Percentiles rank a stretch among this genome's conserved stretches.
These are phyloP conservation scores for Podargus strigoides DNA, from an alignment of 2,797 vertebrate species.

Conservation along the genomic window DNA sequence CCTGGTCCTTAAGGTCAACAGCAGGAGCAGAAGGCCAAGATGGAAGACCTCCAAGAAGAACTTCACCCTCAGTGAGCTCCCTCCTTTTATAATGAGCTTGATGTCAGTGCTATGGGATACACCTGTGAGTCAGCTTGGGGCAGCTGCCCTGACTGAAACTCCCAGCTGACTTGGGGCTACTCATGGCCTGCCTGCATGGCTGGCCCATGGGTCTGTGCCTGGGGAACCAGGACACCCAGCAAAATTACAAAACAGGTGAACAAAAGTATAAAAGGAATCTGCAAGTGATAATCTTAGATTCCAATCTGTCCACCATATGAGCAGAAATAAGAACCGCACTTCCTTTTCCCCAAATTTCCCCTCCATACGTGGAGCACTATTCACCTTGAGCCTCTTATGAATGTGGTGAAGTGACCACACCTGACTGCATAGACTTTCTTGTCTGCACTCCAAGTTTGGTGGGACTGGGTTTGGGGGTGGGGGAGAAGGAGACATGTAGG, in stretches of 20 bases:
- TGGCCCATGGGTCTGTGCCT: too few species aligned
- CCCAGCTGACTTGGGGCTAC: too few species aligned
- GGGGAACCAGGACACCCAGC: too few species aligned
- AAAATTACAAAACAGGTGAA: background rate
- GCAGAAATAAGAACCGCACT: background rate
- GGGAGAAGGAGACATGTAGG: background rate
- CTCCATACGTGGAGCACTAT: background rate
- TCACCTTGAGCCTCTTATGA: rapidly evolving
- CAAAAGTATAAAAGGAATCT: background rate
- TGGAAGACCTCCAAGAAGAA: too few species aligned
- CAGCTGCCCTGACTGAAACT: too few species aligned
- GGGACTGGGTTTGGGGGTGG: background rate
- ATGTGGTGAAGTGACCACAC: background rate
- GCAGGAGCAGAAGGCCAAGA: too few species aligned
- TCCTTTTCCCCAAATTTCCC: background rate
- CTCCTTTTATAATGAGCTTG: too few species aligned
- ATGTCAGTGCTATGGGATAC: too few species aligned
- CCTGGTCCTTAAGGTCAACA: too few species aligned
- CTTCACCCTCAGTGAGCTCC: too few species aligned
- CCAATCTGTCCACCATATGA: background rate
- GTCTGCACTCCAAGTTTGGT: background rate
- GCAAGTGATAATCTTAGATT: background rate
- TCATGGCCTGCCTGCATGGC: too few species aligned
- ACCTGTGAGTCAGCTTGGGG: too few species aligned
- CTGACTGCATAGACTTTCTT: background rate